Conservation (phyloP, 1,140 invertebrate genomes). For the Trichonephila clavipes region DNA sequence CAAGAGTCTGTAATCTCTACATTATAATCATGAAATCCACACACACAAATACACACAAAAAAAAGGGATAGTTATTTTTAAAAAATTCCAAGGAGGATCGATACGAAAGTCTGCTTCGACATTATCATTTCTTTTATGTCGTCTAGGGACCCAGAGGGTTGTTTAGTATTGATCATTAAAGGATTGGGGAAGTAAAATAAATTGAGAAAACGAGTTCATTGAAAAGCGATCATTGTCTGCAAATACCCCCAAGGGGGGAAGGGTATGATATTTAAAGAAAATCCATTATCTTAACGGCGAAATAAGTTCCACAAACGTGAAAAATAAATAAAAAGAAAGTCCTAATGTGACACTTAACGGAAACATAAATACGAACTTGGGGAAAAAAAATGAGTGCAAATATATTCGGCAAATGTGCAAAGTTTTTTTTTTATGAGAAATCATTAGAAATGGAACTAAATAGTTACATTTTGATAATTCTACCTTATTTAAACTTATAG, state of each 20-base stretch:
- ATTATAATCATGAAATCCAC: neutral
- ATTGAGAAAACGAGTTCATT: neutral
- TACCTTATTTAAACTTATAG: too few species aligned
- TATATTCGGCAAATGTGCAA: too few species aligned
- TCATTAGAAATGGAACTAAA: too few species aligned
- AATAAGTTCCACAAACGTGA: too few species aligned
- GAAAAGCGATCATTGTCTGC: conserved; percentile 4
- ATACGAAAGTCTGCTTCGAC: neutral
- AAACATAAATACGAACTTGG: too few species aligned
- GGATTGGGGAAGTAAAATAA: neutral
- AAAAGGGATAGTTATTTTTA: neutral
- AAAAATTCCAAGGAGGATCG: neutral
- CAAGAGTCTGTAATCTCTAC: neutral
- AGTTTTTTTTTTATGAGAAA: too few species aligned
- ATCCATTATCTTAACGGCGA: neutral
- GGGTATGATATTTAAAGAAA: neutral
- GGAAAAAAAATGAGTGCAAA: too few species aligned
- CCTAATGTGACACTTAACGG: too few species aligned
- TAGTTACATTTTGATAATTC: too few species aligned
- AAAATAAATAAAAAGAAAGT: too few species aligned
- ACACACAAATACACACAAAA: neutral
- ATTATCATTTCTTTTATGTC: neutral
- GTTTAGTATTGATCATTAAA: conserved; percentile 27
- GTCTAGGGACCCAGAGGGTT: neutral
- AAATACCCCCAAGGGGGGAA: neutral